Base-by-base conservation (phyloP, 2,113 vertebrate genomes). In the Anser cygnoides region DNA sequence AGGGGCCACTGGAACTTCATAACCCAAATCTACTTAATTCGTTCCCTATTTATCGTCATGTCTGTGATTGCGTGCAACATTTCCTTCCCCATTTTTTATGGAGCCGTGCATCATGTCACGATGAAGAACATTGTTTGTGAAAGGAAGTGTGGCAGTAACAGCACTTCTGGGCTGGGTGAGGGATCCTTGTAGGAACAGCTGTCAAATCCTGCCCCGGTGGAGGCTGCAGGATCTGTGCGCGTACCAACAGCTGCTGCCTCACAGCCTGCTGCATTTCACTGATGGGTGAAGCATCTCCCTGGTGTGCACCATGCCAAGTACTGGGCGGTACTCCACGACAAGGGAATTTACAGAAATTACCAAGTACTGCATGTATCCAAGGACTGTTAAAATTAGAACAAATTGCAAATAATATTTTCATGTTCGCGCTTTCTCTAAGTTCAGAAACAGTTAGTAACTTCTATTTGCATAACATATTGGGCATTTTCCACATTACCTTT, bases 21-120 rank as follows among this genome's bases (percentile, higher is more conserved):
- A 35, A 7, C 6, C 3, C 0, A 2, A 46, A 49, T 2, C 39
- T 15, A 54, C 65, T 11, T 15, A 9, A 28, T 13, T 29, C 33
- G 2, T 8, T 8, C 43, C 72, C 66, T 10, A 0, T 2, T 5
- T 46, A 68, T 14, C 58, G 28, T 28, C 49, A 4, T 0, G 23
- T 12, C 50, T 3, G 0, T 7, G 52, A 12, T 0, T 14, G 18
- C 1, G 11, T 0, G 3, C 2, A 57, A 41, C 1, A 0, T 41
- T 65, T 52, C 21, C 66, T 25, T 33, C 46, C 39, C 8, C 14
- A 12, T 7, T 23, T 21, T 17, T 15, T 6, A 6, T 2, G 33
- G 46, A 26, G 75, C 70, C 46, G n/a, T 11, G 37, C 37, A 2
- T 9, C 0, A 2, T 18, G 61, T 25, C 39, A 20, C 3, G 3